Evolutionary conservation across 2,888 invertebrate genomes (phyloP), one percentile per base, ranked within the genome.

Genomic region (Melinaea marsaeus): DNA sequence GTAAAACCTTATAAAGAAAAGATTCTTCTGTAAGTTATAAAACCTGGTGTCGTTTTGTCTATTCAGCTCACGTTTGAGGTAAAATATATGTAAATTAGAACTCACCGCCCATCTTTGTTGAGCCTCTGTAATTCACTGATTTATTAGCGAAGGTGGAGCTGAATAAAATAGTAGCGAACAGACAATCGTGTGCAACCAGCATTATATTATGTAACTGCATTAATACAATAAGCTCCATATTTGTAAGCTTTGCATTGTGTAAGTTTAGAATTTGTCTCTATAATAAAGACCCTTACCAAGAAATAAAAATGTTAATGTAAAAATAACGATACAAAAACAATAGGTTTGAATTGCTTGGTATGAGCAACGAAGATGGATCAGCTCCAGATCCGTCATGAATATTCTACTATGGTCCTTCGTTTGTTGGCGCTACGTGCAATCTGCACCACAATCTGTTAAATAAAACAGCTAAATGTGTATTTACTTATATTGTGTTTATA

Each of bases 81-180:
- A 60, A 68, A 70, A 63, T 69, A 60, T 64, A 71, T 69, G 68
- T 63, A 68, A 85, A 84, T 85, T 79, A 79, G 80, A 77, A 74
- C 69, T 67, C 74, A 71, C 65, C 72, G 65, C 71, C 74, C 73
- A 72, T 72, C 74, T 72, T 74, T 67, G 67, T 72, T 66, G 69
- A 77, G 74, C 71, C 75, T 65, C 68, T 72, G 77, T 80, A 84
- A 83, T 79, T 81, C 75, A 69, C 72, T 79, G 82, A 84, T 84
- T 84, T 85, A 84, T 83, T 80, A 78, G 69, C 62, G 65, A 66
- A 65, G 65, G 66, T 68, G 63, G 73, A 55, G 58, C 46, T 48
- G 55, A 58, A 64, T 47, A 58, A 58, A 60, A 35, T 60, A 58
- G 55, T 60, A 66, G 62, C 62, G 62, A 65, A 11, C 13, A 13